Base-by-base conservation (phyloP, 1,140 invertebrate genomes). In the Tetranychus cinnabarinus region DNA sequence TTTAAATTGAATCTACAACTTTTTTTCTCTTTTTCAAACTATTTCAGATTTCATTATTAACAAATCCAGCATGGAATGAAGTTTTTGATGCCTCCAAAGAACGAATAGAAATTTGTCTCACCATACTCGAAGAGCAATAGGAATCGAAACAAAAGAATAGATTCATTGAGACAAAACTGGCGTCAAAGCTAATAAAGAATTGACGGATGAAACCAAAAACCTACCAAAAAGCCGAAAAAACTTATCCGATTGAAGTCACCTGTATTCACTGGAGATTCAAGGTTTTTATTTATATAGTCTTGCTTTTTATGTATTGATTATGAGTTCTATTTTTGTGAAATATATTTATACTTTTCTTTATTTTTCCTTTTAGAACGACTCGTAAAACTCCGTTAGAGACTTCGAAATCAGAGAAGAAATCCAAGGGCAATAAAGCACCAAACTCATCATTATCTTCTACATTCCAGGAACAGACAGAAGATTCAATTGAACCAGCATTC, bases 61-160 rank as follows among this genome's bases (percentile, higher is more conserved):
- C 81, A 61, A 81, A 79, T 65, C 91, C 91, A 0, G 75, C 85
- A 0, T 97, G 93, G 92, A 96, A 82, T 70, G 73, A 78, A 1
- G 71, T 90, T 2, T 95, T 97, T 70, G 81, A 82, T 68, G 88
- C 89, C 0, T 77, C 76, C 0, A 86, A 92, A 73, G 77, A 77
- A 15, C 79, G 88, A 57, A 87, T 97, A 10, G 76, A 89, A 66
- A 85, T 96, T 42, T 89, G 84, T 66, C 72, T 81, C 45, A 80
- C 81, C 34, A 88, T 97, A 63, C 73, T 95, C 36, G 77, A 82
- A 63, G 74, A 83, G 69, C 74, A 79, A 6, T 85, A 88, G 63
- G 75, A 79, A 45, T 70, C 88, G 54, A 85, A 88, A 65, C 80
- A 79, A 13, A 78, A 80, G 23, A 36, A 81, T 88, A 0, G 83